These are phyloP conservation scores for Syngnathus scovelli DNA, from an alignment of 2,113 vertebrate species.

Conservation along the genomic window DNA sequence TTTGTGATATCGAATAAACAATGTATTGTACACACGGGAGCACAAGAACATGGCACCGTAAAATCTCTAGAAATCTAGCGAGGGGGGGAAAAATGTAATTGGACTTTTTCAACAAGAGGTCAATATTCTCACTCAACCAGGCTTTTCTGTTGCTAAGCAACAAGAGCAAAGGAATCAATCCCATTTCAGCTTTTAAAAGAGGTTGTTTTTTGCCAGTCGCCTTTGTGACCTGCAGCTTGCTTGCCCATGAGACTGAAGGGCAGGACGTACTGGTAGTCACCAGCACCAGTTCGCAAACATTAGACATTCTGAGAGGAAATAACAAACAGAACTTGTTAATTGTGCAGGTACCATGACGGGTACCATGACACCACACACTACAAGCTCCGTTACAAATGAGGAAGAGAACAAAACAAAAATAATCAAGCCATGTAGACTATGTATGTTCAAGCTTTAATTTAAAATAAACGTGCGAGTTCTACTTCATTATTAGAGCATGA, in stretches of 20 bases:
- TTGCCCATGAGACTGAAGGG: slow-evolving; percentile 27
- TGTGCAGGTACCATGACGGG: too few species aligned
- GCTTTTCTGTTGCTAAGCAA: slow-evolving; percentile 68
- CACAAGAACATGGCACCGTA: slow-evolving; percentile 36
- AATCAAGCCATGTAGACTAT: neutral
- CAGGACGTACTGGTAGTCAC: slow-evolving; percentile 17
- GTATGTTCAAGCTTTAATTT: slow-evolving; percentile 6
- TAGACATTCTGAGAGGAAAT: neutral
- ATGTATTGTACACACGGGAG: slow-evolving; percentile 18
- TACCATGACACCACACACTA: neutral
- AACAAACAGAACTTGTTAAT: neutral
- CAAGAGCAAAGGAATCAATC: slow-evolving; percentile 59
- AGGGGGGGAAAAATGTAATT: slow-evolving; percentile 49
- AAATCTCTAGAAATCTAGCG: slow-evolving; percentile 40
- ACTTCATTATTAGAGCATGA: slow-evolving; percentile 15
- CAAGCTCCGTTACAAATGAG: neutral
- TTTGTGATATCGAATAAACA: slow-evolving; percentile 27
- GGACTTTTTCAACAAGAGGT: slow-evolving; percentile 66
- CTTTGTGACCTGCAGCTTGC: slow-evolving; percentile 39
- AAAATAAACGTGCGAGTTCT: slow-evolving; percentile 15
- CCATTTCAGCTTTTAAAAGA: slow-evolving; percentile 56
- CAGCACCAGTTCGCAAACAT: neutral
- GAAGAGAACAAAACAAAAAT: neutral
- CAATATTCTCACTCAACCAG: slow-evolving; percentile 59
- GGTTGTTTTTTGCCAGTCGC: slow-evolving; percentile 48